Base-by-base conservation (phyloP, 2,113 vertebrate species). In the Furnarius figulus region DNA sequence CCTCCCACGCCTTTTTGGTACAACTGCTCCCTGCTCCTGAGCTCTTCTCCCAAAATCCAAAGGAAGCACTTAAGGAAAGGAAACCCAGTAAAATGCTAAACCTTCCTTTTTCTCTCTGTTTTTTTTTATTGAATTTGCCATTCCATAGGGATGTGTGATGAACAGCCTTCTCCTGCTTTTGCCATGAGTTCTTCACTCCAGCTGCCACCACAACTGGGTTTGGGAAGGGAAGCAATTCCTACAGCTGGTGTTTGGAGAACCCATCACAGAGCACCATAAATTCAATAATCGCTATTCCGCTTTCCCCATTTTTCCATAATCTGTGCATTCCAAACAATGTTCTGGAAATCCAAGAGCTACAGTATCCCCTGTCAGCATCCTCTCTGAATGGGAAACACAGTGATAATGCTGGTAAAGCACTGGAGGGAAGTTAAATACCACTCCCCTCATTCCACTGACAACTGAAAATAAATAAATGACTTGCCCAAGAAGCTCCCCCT, bases 141-240 rank as follows among this genome's bases (percentile, higher is more conserved):
- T 49, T 77, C 78, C 1, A 0, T 5, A 33, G 62, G 46, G 40
- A 73, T 2, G 5, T 8, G 75, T 14, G 27, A 46, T 23, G 50
- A 30, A n/a, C 0, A 3, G 84, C 58, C 44, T 30, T 40, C 78
- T 56, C 2, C 0, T 42, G 0, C 2, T 4, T 53, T 30, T 58
- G 40, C 72, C 5, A 0, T 2, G 3, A 42, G 42, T 12, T 9
- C 13, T 7, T 40, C 5, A 13, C 15, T 78, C 1, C 28, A 62
- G 81, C 21, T 63, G 39, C 18, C 4, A 5, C 8, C n/a, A 63
- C 5, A 15, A n/a, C 24, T 8, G 44, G 42, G 37, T 70, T 92
- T 79, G 90, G 80, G 79, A 86, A 86, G 4, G 7, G 7, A 15
- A 66, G 65, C 20, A 77, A 49, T 25, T 91, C 52, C 74, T 87